Base-by-base conservation (phyloP, 2,797 vertebrate species). In the Chromobotia macracanthus region DNA sequence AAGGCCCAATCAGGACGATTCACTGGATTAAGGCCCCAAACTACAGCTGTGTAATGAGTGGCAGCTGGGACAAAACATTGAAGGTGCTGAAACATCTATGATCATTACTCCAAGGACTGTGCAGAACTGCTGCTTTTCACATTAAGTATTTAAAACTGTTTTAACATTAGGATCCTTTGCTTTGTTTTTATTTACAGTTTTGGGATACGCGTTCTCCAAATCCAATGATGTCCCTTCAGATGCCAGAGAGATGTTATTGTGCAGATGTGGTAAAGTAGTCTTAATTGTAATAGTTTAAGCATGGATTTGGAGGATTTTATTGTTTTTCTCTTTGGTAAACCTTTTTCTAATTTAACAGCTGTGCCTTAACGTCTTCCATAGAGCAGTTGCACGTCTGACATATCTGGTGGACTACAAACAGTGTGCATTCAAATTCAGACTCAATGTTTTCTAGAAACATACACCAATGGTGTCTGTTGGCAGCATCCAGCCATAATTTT, bases 1-100 rank as follows among this genome's bases (percentile, higher is more conserved):
- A 99, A 12, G 97, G 96, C 16, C 97, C 98, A 15, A 97, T 99
- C 81, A 99, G 96, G 88, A 92, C 97, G 9, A 94, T 99, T 82
- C 97, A 99, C 77, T 99, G 98, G 98, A 98, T 99, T 84, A 99
- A 99, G 94, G 97, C 98, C n/a, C 96, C 97, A 0, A 98, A 97
- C 91, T 99, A 99, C 84, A 99, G 91, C 89, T 99, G 98, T 78
- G 84, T 99, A 85, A 99, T 99, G 98, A 99, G 96, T 0, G 97
- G 97, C 66, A 99, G 97, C 84, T 99, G 98, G 98, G 98, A 99
- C 90, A 99, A 99, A 93, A 98, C 96, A 21, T 82, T 99, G 66
- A 99, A 98, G 95, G 98, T 98, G 89, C 0, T 13, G 48, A 28
- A 2, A 48, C 74, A 8, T 19, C 60, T 8, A 10, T 55, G 2